Evolutionary conservation across 2,113 vertebrate species (phyloP).

Genomic region (Malurus elegans): DNA sequence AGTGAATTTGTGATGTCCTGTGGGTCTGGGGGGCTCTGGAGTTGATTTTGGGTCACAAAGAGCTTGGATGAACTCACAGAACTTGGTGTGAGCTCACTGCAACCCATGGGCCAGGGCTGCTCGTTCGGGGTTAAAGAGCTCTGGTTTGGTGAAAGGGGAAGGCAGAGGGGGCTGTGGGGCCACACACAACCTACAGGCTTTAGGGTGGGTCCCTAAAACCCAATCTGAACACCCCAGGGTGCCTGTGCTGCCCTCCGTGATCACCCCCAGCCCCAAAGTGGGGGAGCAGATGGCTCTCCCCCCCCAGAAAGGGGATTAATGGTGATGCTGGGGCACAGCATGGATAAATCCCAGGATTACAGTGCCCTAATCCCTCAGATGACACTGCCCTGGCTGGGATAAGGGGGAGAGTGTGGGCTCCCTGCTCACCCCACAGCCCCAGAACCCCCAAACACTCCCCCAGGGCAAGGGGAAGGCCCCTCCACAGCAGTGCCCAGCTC

Average conservation of each 20-base stretch:
- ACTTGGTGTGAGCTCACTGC: not conserved
- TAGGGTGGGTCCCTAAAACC: too few relatives aligned
- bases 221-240: accelerated
- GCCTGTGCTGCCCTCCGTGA: not conserved
- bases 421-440: not conserved
- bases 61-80: not conserved
- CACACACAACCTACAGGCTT: accelerated
- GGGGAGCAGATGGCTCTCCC: not conserved
- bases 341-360: not conserved
- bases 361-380: not conserved
- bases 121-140: not conserved
- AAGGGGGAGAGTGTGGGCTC: accelerated
- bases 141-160: accelerated
- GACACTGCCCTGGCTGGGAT: accelerated
- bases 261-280: too few relatives aligned
- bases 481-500: not conserved
- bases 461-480: too few relatives aligned
- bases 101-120: not conserved
- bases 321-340: not conserved
- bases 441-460: not conserved
- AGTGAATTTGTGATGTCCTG: accelerated
- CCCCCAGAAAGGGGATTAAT: accelerated
- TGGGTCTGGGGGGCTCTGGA: too few relatives aligned
- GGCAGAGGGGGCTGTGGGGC: not conserved
- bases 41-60: too few relatives aligned